Percentiles rank a stretch among this genome's conserved stretches.
Evolutionary conservation across 2,113 vertebrate species (phyloP).

Genomic region (Erythrolamprus reginae): DNA sequence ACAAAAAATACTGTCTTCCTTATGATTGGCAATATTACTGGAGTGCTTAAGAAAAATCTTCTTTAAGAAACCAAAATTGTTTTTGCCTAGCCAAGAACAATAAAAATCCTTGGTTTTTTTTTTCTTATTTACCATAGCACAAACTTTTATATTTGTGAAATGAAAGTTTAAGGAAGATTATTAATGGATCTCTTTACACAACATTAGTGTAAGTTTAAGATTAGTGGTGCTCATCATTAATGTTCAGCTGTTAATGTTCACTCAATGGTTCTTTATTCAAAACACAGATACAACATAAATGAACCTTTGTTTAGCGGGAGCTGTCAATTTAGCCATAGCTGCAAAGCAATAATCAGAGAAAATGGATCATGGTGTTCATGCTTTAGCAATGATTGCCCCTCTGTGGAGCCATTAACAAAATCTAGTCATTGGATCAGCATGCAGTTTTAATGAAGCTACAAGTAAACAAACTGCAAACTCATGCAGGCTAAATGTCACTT

Average conservation of each 20-base stretch:
- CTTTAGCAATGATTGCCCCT: slow-evolving; percentile 60
- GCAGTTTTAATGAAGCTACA: slow-evolving; percentile 70
- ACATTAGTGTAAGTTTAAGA: slow-evolving; percentile 40
- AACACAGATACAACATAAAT: slow-evolving; percentile 66
- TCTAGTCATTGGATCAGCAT: slow-evolving; percentile 58
- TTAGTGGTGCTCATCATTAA: slow-evolving; percentile 38
- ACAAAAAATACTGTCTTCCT: not conserved
- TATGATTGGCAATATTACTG: not conserved
- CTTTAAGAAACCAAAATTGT: not conserved
- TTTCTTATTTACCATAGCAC: not conserved
- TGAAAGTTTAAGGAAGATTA: not conserved
- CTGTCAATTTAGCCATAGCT: slow-evolving; percentile 70
- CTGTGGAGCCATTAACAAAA: slow-evolving; percentile 68
- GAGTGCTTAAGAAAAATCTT: not conserved
- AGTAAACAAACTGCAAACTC: slow-evolving; percentile 64
- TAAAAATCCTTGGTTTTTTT: not conserved
- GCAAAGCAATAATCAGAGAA: slow-evolving; percentile 70
- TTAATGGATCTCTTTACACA: slow-evolving; percentile 32
- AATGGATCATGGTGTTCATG: slow-evolving; percentile 65
- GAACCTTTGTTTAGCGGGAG: slow-evolving; percentile 60
- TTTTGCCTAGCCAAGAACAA: slow-evolving; percentile 25
- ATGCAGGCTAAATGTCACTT: slow-evolving; percentile 40
- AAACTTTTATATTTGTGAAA: slow-evolving; percentile 21
- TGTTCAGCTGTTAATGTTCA: slow-evolving; percentile 30
- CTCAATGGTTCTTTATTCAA: slow-evolving; percentile 49